Conservation (phyloP, 1,140 invertebrate genomes). For the Psix sp. region DNA sequence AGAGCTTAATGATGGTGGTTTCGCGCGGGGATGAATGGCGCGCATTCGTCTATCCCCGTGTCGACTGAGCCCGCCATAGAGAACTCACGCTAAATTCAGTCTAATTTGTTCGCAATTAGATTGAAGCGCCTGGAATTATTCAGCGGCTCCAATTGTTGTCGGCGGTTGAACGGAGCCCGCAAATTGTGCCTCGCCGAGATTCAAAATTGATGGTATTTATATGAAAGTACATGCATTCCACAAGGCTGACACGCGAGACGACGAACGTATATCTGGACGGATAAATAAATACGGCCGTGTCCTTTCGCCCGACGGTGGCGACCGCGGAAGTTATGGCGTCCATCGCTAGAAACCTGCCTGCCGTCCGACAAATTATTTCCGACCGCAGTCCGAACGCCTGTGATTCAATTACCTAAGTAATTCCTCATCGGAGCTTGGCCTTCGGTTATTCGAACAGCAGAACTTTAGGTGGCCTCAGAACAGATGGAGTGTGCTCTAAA, state of each 20-base stretch:
- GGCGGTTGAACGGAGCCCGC: conserved; percentile 70
- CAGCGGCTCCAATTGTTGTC: conserved; percentile 73
- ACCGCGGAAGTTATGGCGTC: conserved; percentile 65
- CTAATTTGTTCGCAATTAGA: conserved; percentile 76
- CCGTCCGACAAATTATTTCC: conserved; percentile 71
- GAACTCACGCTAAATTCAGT: conserved; percentile 73
- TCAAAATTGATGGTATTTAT: conserved; percentile 74
- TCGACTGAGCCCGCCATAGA: conserved; percentile 60
- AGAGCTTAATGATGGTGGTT: conserved; percentile 57
- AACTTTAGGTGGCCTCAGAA: no score
- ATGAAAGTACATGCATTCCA: conserved; percentile 55
- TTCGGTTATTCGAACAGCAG: no score
- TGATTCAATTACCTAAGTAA: conserved; percentile 72
- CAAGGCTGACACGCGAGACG: conserved; percentile 10
- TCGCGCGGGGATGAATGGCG: conserved; percentile 43
- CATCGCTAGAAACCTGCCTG: conserved; percentile 68
- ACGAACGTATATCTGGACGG: conserved; percentile 14
- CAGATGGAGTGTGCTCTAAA: no score
- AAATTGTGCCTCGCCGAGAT: conserved; percentile 66
- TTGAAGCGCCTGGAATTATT: conserved; percentile 75
- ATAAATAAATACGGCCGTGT: conserved; percentile 31
- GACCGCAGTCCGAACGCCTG: conserved; percentile 69
- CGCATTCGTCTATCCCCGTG: conserved; percentile 51
- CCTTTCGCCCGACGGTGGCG: conserved; percentile 25
- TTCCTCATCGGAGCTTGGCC: conserved; percentile 44